Percentiles rank a stretch among this genome's conserved stretches.
These are phyloP conservation scores for Venturia canescens DNA, from an alignment of 1,140 invertebrate genomes.

Conservation along the genomic window DNA sequence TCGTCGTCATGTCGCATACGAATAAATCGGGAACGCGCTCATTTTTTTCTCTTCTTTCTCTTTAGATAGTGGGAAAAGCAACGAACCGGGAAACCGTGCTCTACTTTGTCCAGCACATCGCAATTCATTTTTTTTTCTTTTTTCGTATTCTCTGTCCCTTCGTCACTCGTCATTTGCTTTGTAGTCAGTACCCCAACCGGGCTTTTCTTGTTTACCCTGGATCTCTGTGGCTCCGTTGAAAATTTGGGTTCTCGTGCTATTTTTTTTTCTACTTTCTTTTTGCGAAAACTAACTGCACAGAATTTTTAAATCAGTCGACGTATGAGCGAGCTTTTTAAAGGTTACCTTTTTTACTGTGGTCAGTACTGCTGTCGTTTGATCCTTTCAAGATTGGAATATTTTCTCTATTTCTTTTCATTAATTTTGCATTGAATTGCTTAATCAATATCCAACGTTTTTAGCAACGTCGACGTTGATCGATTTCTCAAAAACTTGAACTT, in stretches of 20 bases:
- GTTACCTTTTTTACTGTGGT: not conserved
- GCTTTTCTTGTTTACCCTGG: not conserved
- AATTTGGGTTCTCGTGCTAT: not conserved
- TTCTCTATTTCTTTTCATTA: too few species aligned
- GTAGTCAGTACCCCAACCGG: not conserved
- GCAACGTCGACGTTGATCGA: too few species aligned
- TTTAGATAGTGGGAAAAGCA: not conserved
- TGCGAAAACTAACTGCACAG: not conserved
- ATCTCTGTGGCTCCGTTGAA: not conserved
- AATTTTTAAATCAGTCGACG: not conserved
- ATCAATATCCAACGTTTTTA: too few species aligned
- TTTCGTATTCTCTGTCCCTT: not conserved
- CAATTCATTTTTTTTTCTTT: slow-evolving; percentile 9
- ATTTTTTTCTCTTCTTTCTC: not conserved
- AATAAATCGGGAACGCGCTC: slow-evolving; percentile 10
- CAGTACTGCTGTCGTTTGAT: not conserved
- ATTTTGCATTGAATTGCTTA: too few species aligned
- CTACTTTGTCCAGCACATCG: slow-evolving; percentile 10
- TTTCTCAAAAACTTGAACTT: too few species aligned
- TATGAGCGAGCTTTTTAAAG: too few species aligned
- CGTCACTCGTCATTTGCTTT: slow-evolving; percentile 20
- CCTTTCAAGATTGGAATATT: too few species aligned
- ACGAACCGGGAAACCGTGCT: not conserved
- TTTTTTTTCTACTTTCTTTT: not conserved
- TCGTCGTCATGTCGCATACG: slow-evolving; percentile 15